phyloP scores from a whole-genome alignment of 2,113 vertebrate species.

The Polypterus bichir region DNA sequence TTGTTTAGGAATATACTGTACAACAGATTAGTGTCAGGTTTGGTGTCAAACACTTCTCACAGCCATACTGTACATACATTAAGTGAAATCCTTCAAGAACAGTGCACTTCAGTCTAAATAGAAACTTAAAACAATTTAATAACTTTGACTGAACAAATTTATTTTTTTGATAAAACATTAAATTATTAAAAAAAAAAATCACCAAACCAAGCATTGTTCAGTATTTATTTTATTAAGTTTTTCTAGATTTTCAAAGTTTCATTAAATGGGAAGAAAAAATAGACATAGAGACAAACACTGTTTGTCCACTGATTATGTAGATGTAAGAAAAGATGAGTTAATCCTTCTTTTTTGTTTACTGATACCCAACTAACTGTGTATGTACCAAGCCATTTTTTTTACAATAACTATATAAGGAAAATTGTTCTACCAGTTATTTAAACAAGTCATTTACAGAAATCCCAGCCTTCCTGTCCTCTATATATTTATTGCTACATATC shows the following conservation, averaged over 20 bases:
- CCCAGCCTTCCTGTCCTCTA: constrained; percentile 7
- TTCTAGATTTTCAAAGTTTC: neutral
- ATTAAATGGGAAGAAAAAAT: neutral
- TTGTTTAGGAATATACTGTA: neutral
- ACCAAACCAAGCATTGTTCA: neutral
- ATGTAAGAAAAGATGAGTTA: neutral
- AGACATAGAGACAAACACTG: neutral
- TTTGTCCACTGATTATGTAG: neutral
- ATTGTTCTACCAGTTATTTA: constrained; percentile 29
- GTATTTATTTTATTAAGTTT: neutral
- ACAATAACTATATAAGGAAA: constrained; percentile 48
- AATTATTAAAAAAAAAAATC: neutral
- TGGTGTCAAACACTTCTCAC: neutral
- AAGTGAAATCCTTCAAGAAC: neutral
- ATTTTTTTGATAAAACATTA: no score
- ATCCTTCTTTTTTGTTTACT: constrained; percentile 47
- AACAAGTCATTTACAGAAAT: constrained; percentile 25
- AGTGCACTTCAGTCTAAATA: neutral
- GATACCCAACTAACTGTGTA: constrained; percentile 42
- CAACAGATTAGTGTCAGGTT: neutral
- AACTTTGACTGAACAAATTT: no score
- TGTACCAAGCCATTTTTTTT: constrained; percentile 40
- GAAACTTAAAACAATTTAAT: neutral
- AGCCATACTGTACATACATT: neutral
- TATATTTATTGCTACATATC: constrained; percentile 40